Evolutionary conservation across 2,113 vertebrate species (phyloP).

Genomic region (Agapornis roseicollis): DNA sequence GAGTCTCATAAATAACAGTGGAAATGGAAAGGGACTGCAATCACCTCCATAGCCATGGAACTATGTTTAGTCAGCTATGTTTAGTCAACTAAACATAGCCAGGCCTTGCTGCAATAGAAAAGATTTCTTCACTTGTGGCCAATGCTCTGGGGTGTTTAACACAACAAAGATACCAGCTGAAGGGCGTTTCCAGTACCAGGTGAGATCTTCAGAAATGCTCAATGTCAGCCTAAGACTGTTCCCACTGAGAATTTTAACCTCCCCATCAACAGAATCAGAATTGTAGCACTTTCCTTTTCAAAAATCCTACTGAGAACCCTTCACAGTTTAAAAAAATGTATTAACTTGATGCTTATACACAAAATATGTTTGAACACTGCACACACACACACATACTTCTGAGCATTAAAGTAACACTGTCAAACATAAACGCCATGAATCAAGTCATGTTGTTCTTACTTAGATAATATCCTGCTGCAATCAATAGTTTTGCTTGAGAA

Average conservation of each 20-base stretch:
- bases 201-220: not conserved
- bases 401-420: not conserved
- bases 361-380: not conserved
- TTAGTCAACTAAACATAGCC: not conserved
- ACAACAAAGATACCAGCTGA: not conserved
- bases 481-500: slow-evolving; percentile 1
- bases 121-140: not conserved
- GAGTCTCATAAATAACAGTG: not conserved
- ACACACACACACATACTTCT: not conserved
- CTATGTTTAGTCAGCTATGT: not conserved
- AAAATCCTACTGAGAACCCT: not conserved
- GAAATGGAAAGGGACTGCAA: not conserved
- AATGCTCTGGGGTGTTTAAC: not conserved
- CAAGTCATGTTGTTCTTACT: not conserved
- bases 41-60: not conserved
- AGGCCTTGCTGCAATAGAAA: not conserved
- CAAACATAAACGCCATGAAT: not conserved
- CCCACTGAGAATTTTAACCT: not conserved
- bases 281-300: not conserved
- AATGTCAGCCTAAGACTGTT: not conserved
- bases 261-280: not conserved
- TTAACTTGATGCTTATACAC: not conserved
- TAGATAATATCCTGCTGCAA: not conserved
- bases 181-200: not conserved
- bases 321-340: not conserved